A percentile compares a stretch with the other conserved stretches of the same genome.
phyloP scores from a whole-genome alignment of 2,797 vertebrate genomes.

The Schizopygopsis malacanthus region DNA sequence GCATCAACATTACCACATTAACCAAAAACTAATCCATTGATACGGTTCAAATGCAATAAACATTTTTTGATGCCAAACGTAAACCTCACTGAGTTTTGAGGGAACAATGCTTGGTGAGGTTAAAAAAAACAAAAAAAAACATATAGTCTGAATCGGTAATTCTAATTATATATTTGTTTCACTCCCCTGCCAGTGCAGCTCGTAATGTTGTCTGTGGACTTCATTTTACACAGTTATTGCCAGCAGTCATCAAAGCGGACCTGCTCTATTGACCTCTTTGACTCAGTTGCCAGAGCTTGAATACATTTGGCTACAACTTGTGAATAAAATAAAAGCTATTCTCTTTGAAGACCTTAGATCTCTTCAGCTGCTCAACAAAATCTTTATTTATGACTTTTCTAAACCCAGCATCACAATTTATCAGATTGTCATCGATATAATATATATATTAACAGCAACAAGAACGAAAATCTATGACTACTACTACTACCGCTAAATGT shows the following conservation, averaged over 20 bases:
- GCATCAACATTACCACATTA: neutral
- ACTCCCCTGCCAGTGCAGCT: neutral
- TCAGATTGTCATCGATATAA: neutral
- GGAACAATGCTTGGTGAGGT: neutral
- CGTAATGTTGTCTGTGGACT: slow-evolving; percentile 39
- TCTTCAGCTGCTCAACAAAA: slow-evolving; percentile 43
- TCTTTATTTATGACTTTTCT: slow-evolving; percentile 45
- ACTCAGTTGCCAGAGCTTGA: slow-evolving; percentile 41
- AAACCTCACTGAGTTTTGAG: neutral
- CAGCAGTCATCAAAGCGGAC: slow-evolving; percentile 50
- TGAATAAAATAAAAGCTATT: slow-evolving; percentile 55
- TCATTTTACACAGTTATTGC: slow-evolving; percentile 34
- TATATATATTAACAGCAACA: neutral
- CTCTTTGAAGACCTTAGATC: slow-evolving; percentile 53
- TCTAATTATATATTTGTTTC: slow-evolving; percentile 2
- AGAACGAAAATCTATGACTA: neutral
- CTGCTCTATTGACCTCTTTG: slow-evolving; percentile 51
- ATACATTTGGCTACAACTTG: slow-evolving; percentile 56
- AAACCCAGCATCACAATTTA: slow-evolving; percentile 19
- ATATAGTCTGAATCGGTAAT: slow-evolving; percentile 13
- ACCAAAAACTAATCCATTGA: neutral
- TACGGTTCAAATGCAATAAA: neutral
- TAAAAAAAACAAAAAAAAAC: neutral
- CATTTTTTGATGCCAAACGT: neutral
- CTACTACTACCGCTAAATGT: neutral